Evolutionary conservation across 2,888 invertebrate genomes (phyloP).

Genomic region (Sericinus montela): DNA sequence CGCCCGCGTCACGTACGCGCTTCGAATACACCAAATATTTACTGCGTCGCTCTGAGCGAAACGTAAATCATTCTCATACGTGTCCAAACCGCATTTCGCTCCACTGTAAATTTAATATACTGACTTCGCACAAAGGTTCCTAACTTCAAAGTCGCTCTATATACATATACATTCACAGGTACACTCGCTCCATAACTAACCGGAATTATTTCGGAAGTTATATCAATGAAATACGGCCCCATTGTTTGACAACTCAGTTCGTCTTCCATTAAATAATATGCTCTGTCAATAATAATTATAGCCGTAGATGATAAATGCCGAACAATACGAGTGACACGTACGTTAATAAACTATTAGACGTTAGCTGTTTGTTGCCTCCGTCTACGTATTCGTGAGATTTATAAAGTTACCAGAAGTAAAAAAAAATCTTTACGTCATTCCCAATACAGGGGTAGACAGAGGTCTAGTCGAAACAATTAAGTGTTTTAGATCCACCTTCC

Average conservation of each 20-base stretch:
- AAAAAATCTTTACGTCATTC: too few relatives aligned
- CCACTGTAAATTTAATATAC: slow-evolving; percentile 6
- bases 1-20: slow-evolving; percentile 11
- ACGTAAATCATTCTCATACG: slow-evolving; percentile 14
- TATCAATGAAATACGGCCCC: background rate
- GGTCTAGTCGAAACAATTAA: too few relatives aligned
- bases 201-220: slow-evolving; percentile 1
- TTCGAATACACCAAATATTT: slow-evolving; percentile 15
- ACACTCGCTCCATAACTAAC: background rate
- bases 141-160: background rate
- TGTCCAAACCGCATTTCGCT: slow-evolving; percentile 3
- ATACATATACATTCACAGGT: background rate
- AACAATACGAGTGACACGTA: too few relatives aligned
- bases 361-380: too few relatives aligned
- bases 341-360: background rate
- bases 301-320: background rate
- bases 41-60: slow-evolving; percentile 7
- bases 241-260: slow-evolving; percentile 1
- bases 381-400: too few relatives aligned
- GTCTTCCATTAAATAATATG: background rate
- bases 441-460: too few relatives aligned
- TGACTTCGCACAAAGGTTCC: background rate
- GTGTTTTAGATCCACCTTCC: too few relatives aligned
- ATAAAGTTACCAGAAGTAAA: too few relatives aligned
- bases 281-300: background rate